Evolutionary conservation across 2,113 vertebrate genomes (phyloP), one percentile per base, ranked within the genome.

Genomic region (Ictalurus furcatus): DNA sequence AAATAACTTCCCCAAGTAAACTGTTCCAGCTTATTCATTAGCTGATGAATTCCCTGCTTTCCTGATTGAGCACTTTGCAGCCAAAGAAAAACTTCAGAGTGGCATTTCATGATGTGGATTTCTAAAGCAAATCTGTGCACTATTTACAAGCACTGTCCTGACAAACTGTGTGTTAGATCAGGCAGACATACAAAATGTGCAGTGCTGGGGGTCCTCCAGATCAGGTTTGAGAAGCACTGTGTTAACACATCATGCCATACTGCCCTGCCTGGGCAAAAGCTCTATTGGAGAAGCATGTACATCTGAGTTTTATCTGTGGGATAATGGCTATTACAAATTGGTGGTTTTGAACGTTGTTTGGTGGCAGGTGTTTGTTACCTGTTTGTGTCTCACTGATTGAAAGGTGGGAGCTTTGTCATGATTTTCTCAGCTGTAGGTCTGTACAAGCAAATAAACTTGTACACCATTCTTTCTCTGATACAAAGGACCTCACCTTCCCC

Each of bases 401-500:
- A 54, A n/a, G 87, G 71, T 79, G 79, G 89, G 63, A 89, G 87
- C 89, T 85, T 40, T 73, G 87, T 82, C 88, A 85, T 87, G 90
- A 90, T 92, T 87, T 90, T 54, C 59, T 67, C 52, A 87, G 88
- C 89, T 81, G 63, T 1, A 67, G 40, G 17, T 73, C 79, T 90
- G 59, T 85, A 9, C 82, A 90, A 81, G 14, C 88, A 82, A 76
- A 81, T 88, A 92, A 65, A 88, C 86, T 89, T 89, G 74, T 63
- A 90, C 90, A 78, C 71, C 48, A 59, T 84, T 61, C 85, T 85
- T 86, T 89, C 63, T 87, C 56, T 88, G 0, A 85, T 63, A 84
- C 80, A 91, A 92, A 92, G 89, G 90, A 86, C 90, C 91, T 93
- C 94, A 93, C 93, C 93, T 93, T 92, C 90, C 90, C 89, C 71